A percentile compares a stretch with the other conserved stretches of the same genome.
Conservation (phyloP, 2,113 vertebrate genomes). For the Tapirus terrestris region DNA sequence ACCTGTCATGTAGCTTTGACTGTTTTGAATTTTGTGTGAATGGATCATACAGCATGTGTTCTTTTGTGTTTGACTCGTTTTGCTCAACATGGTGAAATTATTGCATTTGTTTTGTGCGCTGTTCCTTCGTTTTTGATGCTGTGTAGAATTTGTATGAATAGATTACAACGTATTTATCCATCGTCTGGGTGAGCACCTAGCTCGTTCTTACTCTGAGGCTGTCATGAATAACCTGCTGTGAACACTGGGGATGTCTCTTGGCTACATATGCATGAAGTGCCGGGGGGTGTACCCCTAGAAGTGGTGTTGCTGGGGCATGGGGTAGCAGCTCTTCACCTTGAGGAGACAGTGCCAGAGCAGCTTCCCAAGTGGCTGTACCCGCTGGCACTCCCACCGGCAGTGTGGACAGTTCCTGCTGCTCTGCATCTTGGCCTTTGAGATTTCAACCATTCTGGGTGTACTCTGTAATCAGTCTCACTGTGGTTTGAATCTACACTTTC, state of each 20-base stretch:
- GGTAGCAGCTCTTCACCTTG: no score
- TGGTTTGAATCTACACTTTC: not conserved
- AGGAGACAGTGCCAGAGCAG: not conserved
- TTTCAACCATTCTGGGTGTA: accelerated
- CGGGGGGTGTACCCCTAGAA: no score
- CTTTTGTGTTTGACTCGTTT: not conserved
- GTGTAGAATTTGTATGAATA: accelerated
- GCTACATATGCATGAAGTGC: not conserved
- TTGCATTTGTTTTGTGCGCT: no score
- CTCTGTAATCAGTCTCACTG: not conserved
- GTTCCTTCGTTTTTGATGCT: not conserved
- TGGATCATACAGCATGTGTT: accelerated
- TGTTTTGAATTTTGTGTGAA: not conserved
- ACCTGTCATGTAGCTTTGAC: accelerated
- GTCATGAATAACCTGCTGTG: accelerated
- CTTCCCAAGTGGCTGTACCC: not conserved
- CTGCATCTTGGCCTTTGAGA: not conserved
- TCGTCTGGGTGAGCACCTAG: no score
- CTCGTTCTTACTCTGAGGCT: no score
- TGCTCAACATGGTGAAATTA: accelerated
- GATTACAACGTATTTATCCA: accelerated
- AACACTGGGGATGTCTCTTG: not conserved
- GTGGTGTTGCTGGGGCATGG: not conserved
- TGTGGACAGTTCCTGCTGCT: no score
- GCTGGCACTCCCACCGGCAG: accelerated